phyloP scores from a whole-genome alignment of 2,888 invertebrate species.

The Limenitis camilla region DNA sequence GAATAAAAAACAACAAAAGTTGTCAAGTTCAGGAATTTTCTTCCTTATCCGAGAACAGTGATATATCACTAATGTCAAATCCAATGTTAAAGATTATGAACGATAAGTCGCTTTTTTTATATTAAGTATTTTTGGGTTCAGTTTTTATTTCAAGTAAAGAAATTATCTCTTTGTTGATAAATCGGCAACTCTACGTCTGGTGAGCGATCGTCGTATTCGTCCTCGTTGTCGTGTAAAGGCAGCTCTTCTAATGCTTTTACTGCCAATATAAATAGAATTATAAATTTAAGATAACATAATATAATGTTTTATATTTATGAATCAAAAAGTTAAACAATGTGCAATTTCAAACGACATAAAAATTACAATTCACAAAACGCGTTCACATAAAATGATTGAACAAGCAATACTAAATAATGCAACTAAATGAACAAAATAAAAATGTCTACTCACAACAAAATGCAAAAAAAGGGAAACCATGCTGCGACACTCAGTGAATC shows the following conservation, averaged over 20 bases:
- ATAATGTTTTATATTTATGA: too few relatives aligned
- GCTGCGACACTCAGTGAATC: constrained; percentile 55
- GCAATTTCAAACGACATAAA: constrained; percentile 16
- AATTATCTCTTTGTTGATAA: constrained; percentile 91
- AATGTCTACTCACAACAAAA: constrained; percentile 70
- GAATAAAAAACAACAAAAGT: too few relatives aligned
- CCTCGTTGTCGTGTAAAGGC: constrained; percentile 73
- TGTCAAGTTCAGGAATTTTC: too few relatives aligned
- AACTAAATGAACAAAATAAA: constrained; percentile 32
- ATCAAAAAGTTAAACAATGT: constrained; percentile 13
- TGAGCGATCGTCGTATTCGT: constrained; percentile 82
- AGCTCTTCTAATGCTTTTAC: constrained; percentile 86
- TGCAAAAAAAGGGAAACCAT: constrained; percentile 70
- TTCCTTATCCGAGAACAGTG: too few relatives aligned
- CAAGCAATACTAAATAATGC: constrained; percentile 17
- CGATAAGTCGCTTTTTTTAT: too few relatives aligned
- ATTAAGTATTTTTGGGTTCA: too few relatives aligned
- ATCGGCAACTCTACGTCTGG: constrained; percentile 87
- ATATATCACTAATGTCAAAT: too few relatives aligned
- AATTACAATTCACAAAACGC: constrained; percentile 4
- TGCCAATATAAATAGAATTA: constrained; percentile 50
- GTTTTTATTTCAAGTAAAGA: constrained; percentile 72
- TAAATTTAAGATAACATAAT: too few relatives aligned
- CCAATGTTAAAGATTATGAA: too few relatives aligned
- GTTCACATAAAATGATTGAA: too few relatives aligned